phyloP scores from a whole-genome alignment of 1,140 invertebrate species.

The Pseudoatta argentina region DNA sequence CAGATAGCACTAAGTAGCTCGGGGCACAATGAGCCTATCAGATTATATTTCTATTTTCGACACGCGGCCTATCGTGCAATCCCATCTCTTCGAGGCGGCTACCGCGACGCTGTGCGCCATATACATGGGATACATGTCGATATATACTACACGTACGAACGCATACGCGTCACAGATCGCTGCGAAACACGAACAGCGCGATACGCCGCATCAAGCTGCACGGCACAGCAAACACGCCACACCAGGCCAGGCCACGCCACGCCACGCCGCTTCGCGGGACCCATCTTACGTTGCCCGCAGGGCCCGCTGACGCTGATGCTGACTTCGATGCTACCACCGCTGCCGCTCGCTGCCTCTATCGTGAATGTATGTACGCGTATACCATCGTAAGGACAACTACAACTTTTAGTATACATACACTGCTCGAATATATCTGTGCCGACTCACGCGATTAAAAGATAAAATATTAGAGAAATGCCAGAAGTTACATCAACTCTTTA shows the following conservation, averaged over 20 bases:
- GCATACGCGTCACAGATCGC: conserved; percentile 32
- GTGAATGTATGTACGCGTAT: conserved; percentile 16
- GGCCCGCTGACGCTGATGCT: conserved; percentile 5
- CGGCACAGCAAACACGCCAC: conserved; percentile 35
- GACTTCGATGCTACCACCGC: conserved; percentile 40
- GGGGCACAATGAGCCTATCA: conserved; percentile 86
- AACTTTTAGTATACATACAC: not conserved
- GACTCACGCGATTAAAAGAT: not conserved
- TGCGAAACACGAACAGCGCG: conserved; percentile 50
- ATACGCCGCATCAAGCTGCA: not conserved
- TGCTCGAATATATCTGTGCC: not conserved
- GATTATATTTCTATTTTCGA: conserved; percentile 87
- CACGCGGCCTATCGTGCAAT: conserved; percentile 85
- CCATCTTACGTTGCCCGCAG: conserved; percentile 60
- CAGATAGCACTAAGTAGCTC: conserved; percentile 83
- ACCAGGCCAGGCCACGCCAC: not conserved
- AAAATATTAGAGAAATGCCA: not conserved
- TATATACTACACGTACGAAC: conserved; percentile 45
- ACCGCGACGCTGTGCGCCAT: conserved; percentile 77
- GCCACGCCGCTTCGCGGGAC: conserved; percentile 47
- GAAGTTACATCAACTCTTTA: not conserved
- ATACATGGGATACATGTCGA: conserved; percentile 30
- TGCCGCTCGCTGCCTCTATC: conserved; percentile 47
- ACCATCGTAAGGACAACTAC: not conserved
- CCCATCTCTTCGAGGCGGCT: conserved; percentile 83